Evolutionary conservation across 2,888 invertebrate species (phyloP).

Genomic region (Dorcus hopei): DNA sequence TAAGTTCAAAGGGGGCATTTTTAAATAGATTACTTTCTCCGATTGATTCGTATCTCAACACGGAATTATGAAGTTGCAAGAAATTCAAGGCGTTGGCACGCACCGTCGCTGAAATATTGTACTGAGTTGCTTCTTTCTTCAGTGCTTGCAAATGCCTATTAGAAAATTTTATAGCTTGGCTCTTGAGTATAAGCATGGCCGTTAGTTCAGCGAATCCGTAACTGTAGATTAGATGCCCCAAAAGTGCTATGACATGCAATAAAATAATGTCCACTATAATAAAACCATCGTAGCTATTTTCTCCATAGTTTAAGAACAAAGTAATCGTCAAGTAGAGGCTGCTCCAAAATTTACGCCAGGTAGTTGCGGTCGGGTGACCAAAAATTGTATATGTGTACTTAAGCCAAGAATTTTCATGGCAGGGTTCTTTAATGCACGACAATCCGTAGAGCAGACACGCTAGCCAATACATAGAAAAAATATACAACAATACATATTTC

Average conservation of each 20-base stretch:
- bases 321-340: neutral
- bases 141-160: slow-evolving; percentile 8
- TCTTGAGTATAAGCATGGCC: slow-evolving; percentile 4
- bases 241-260: neutral
- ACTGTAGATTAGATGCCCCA: slow-evolving; percentile 9
- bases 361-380: neutral
- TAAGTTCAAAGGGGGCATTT: slow-evolving; percentile 12
- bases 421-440: neutral
- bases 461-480: slow-evolving; percentile 9
- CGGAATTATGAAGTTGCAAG: slow-evolving; percentile 9
- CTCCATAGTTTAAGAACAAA: slow-evolving; percentile 5
- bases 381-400: neutral
- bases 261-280: neutral
- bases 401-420: neutral
- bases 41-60: too few species aligned
- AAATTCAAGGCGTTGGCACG: slow-evolving; percentile 3
- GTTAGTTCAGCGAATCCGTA: slow-evolving; percentile 11
- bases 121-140: slow-evolving; percentile 8
- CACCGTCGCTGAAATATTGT: slow-evolving; percentile 3
- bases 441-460: slow-evolving; percentile 6
- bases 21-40: slow-evolving; percentile 13
- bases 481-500: slow-evolving; percentile 14
- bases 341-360: neutral
- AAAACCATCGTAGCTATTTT: slow-evolving; percentile 3
- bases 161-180: neutral